Conservation (phyloP, 2,113 vertebrate genomes). For the Pteronura brasiliensis region DNA sequence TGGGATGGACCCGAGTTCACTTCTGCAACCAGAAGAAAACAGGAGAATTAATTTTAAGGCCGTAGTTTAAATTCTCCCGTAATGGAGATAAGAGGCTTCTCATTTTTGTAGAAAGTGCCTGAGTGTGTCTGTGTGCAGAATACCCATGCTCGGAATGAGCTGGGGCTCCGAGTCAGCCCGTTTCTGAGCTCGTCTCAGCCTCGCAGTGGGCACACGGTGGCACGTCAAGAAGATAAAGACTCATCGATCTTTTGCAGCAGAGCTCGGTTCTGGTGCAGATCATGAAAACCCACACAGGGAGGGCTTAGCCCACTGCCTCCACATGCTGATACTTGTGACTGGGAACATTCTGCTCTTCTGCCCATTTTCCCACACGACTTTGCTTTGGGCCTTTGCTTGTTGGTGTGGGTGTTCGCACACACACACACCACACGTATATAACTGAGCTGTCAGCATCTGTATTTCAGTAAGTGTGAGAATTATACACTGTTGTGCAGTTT, state of each 20-base stretch:
- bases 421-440: too few species aligned
- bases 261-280: neutral
- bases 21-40: constrained; percentile 35
- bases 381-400: neutral
- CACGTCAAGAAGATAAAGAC: neutral
- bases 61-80: constrained; percentile 35
- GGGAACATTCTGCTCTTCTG: neutral
- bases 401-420: neutral
- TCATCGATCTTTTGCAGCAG: neutral
- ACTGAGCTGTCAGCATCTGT: neutral
- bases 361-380: neutral
- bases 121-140: neutral
- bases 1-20: neutral
- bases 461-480: neutral
- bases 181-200: neutral
- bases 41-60: constrained; percentile 38
- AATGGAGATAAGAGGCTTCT: constrained; percentile 53
- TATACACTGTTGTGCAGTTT: neutral
- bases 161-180: neutral
- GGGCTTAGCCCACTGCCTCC: neutral
- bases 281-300: neutral
- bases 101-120: neutral
- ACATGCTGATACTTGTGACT: accelerated
- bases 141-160: neutral
- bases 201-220: accelerated